Conservation (phyloP, 1,140 invertebrate species). For the Neuroterus valhalla region DNA sequence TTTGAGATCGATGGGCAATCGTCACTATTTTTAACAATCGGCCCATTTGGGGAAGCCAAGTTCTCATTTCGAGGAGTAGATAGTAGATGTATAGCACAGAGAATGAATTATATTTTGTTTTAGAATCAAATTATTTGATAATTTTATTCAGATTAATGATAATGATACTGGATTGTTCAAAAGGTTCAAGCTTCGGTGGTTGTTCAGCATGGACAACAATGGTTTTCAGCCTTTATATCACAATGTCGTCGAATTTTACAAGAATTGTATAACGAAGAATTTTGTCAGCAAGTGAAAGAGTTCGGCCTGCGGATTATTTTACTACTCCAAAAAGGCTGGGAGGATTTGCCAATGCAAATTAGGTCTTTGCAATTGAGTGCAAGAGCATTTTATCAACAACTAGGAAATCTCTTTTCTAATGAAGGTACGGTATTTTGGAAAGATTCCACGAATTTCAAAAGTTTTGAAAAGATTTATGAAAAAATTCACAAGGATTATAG, state of each 20-base stretch:
- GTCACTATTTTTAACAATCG: constrained; percentile 23
- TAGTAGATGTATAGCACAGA: no score
- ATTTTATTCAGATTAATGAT: no score
- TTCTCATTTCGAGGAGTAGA: constrained; percentile 9
- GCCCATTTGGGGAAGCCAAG: constrained; percentile 6
- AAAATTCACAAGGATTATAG: no score
- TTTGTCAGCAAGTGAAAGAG: constrained; percentile 64
- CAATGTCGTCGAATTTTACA: constrained; percentile 61
- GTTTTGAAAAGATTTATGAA: no score
- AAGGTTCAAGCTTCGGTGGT: constrained; percentile 70
- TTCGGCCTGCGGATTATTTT: constrained; percentile 55
- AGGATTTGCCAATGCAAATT: constrained; percentile 63
- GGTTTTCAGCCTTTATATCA: constrained; percentile 61
- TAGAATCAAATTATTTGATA: no score
- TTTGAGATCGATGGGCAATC: constrained; percentile 12
- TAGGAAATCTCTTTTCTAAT: constrained; percentile 50
- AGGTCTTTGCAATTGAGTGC: constrained; percentile 61
- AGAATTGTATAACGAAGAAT: constrained; percentile 64
- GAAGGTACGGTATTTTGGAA: constrained; percentile 58
- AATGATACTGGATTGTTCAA: constrained; percentile 36
- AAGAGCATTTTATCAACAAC: constrained; percentile 60
- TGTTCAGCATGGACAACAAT: constrained; percentile 68
- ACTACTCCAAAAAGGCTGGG: constrained; percentile 60
- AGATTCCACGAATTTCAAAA: no score
- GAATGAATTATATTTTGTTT: no score